phyloP scores from a whole-genome alignment of 23 tunicate genomes.

The Pegea sp. region DNA sequence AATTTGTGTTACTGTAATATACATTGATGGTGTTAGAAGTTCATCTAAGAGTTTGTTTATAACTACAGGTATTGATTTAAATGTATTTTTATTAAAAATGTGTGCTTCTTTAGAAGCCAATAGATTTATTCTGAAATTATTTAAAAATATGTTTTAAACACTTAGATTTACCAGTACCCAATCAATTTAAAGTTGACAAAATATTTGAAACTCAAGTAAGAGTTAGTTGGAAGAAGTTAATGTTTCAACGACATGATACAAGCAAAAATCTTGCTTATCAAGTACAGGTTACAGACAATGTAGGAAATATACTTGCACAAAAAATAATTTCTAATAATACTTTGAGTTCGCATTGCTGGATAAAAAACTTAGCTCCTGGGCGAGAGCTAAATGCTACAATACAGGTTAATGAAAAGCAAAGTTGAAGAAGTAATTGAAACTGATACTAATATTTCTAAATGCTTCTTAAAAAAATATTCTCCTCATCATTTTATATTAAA shows the following conservation, averaged over 20 bases:
- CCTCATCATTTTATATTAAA: too few species aligned
- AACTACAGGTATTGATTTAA: not conserved
- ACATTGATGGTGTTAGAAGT: not conserved
- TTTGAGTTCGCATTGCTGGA: not conserved
- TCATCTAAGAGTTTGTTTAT: not conserved
- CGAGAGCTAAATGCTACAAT: not conserved
- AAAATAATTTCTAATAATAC: not conserved
- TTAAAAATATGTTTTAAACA: not conserved
- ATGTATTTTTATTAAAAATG: not conserved
- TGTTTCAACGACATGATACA: not conserved
- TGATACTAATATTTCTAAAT: too few species aligned
- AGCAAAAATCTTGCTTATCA: not conserved
- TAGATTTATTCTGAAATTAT: too few species aligned
- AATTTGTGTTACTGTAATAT: not conserved
- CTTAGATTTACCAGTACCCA: not conserved
- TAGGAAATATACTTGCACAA: not conserved
- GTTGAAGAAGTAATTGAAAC: too few species aligned
- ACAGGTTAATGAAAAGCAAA: too few species aligned
- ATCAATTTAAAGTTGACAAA: not conserved
- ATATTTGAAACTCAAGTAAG: not conserved
- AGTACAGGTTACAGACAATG: not conserved
- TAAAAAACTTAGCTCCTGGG: not conserved
- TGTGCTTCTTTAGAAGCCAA: too few species aligned
- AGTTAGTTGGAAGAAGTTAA: not conserved
- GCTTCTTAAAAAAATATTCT: too few species aligned